Percentiles rank a stretch among this genome's conserved stretches.
These are phyloP conservation scores for Steinernema hermaphroditum DNA, from an alignment of 2,888 invertebrate genomes.

Conservation along the genomic window DNA sequence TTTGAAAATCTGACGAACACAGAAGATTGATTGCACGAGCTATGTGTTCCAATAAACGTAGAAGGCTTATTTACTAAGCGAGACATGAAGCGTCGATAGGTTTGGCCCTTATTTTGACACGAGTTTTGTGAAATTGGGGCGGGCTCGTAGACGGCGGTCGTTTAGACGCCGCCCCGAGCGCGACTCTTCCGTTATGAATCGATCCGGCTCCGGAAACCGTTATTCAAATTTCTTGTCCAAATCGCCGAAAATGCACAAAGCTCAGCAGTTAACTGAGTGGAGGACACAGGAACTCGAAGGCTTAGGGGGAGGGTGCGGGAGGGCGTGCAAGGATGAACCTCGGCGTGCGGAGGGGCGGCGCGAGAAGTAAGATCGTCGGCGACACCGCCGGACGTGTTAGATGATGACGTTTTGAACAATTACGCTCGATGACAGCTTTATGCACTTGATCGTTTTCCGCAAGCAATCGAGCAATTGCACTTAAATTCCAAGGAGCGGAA, in stretches of 20 bases:
- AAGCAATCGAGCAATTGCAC: slow-evolving; percentile 5
- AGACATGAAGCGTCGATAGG: not conserved
- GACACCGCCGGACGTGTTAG: not conserved
- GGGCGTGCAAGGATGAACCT: not conserved
- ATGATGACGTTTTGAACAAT: slow-evolving; percentile 25
- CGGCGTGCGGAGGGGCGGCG: not conserved
- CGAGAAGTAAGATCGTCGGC: not conserved
- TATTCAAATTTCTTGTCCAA: slow-evolving; percentile 29
- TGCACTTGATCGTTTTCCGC: not conserved
- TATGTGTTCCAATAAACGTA: no score
- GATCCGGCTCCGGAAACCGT: slow-evolving; percentile 29
- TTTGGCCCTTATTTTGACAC: slow-evolving; percentile 29
- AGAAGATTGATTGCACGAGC: no score
- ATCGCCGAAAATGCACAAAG: slow-evolving; percentile 9
- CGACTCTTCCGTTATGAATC: slow-evolving; percentile 31
- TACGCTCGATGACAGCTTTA: slow-evolving; percentile 28
- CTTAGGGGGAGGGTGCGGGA: not conserved
- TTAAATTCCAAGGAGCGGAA: not conserved
- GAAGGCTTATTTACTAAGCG: no score
- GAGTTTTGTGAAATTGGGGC: slow-evolving; percentile 29
- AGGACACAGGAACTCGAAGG: not conserved
- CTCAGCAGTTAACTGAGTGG: not conserved
- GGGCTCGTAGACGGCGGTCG: not conserved
- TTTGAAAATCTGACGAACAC: no score
- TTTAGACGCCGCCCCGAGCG: slow-evolving; percentile 23